Base-by-base conservation (phyloP, 1,140 invertebrate species). In the Tetragonula clypearis region DNA sequence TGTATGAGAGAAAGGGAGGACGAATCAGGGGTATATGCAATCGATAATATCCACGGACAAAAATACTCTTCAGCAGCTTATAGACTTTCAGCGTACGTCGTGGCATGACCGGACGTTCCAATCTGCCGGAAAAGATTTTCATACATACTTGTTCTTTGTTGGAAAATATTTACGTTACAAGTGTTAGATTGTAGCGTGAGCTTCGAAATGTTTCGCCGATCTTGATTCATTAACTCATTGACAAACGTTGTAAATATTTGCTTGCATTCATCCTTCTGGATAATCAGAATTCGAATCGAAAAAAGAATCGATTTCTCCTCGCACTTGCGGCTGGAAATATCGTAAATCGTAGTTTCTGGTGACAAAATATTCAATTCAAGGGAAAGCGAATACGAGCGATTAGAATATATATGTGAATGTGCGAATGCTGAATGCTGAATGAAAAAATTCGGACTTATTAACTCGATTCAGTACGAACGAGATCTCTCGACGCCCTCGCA, bases 31-130 rank as follows among this genome's bases (percentile, higher is more conserved):
- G 76, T 88, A 90, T 90, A 88, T 91, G 88, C 88, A 89, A 91
- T 91, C 91, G 90, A 91, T 91, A 91, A 91, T 91, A 91, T 91
- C 90, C 89, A 87, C 79, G 89, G 84, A 91, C 91, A 90, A 91
- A 91, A 91, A 91, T 91, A 91, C 90, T 88, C 89, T 87, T 89
- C 83, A 82, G 68, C 84, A 58, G 87, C 79, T 91, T 89, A 88
- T 90, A 86, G 88, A 90, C 82, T 84, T 90, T 90, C 62, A 69
- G 68, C 58, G 65, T 71, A 53, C 62, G 69, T 68, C 58, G 79
- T 41, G 65, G 53, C 77, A 73, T 21, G 68, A 19, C 82, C 82
- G 77, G 82, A 84, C 58, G 76, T 84, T 84, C 75, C 82, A 35
- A 84, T 62, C 82, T 79, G 56, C 41, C 76, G 77, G 56, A 84